Evolutionary conservation across 2,113 vertebrate genomes (phyloP).

Genomic region (Cyanoramphus novaezelandiae): DNA sequence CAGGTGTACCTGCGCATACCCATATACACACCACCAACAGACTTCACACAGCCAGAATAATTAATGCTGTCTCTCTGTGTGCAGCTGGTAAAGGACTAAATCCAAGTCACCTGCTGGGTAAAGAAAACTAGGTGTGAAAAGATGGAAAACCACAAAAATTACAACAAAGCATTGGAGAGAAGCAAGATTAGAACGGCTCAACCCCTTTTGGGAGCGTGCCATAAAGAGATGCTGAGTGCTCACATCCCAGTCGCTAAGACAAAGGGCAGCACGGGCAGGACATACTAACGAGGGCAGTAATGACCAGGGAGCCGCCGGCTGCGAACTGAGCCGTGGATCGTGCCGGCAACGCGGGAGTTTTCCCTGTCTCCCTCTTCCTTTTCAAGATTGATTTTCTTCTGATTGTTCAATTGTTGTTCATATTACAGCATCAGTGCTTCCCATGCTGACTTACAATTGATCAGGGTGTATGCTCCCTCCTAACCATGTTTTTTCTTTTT

Average conservation of each 20-base stretch:
- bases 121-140: neutral
- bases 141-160: neutral
- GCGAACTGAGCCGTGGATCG: neutral
- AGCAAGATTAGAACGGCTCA: neutral
- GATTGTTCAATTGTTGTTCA: conserved; percentile 26
- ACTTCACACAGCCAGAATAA: neutral
- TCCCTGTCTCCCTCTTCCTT: neutral
- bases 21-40: neutral
- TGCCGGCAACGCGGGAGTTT: neutral
- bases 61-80: rapidly evolving
- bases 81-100: neutral
- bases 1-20: rapidly evolving
- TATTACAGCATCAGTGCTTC: conserved; percentile 12
- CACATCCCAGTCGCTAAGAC: rapidly evolving
- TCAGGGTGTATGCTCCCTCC: neutral
- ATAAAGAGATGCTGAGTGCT: neutral
- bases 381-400: conserved; percentile 39
- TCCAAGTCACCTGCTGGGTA: neutral
- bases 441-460: neutral
- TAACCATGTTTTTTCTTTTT: neutral
- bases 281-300: neutral
- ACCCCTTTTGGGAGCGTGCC: neutral
- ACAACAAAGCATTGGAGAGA: rapidly evolving
- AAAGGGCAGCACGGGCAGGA: neutral
- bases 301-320: neutral